Evolutionary conservation across 2,888 invertebrate genomes (phyloP).

Genomic region (Odontomyia ornata): DNA sequence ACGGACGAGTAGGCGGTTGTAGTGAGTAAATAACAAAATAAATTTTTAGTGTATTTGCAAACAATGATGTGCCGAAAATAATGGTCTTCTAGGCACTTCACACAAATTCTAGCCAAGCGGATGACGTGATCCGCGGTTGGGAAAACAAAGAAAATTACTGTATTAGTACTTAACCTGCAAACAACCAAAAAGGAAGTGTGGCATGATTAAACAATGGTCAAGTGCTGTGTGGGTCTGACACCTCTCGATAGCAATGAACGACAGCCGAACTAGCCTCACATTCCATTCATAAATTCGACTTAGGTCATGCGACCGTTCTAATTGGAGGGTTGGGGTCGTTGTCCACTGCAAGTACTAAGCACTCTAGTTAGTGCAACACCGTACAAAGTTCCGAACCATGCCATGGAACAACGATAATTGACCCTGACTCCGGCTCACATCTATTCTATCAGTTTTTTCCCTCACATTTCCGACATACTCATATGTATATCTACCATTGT

Average conservation of each 20-base stretch:
- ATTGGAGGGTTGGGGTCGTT: slow-evolving; percentile 15
- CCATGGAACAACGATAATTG: slow-evolving; percentile 14
- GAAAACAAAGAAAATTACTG: neutral
- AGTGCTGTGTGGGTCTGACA: neutral
- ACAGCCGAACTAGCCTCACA: neutral
- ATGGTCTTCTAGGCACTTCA: neutral
- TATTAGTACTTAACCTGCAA: neutral
- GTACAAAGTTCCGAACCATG: neutral
- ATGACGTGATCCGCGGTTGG: neutral
- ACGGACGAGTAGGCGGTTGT: neutral
- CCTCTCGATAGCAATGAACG: neutral
- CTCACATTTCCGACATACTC: neutral
- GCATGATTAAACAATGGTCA: neutral
- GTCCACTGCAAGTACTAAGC: slow-evolving; percentile 9
- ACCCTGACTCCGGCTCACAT: neutral
- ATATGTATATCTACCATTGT: neutral
- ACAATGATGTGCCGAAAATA: neutral
- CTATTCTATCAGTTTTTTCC: neutral
- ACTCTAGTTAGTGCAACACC: neutral
- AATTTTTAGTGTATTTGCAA: neutral
- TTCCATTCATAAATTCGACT: neutral
- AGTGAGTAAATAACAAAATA: neutral
- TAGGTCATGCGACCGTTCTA: neutral
- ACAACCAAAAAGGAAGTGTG: neutral
- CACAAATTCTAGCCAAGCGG: neutral